A percentile compares a stretch with the other conserved stretches of the same genome.
Conservation (phyloP, 2,797 vertebrate genomes). For the Eulemur coronatus region DNA sequence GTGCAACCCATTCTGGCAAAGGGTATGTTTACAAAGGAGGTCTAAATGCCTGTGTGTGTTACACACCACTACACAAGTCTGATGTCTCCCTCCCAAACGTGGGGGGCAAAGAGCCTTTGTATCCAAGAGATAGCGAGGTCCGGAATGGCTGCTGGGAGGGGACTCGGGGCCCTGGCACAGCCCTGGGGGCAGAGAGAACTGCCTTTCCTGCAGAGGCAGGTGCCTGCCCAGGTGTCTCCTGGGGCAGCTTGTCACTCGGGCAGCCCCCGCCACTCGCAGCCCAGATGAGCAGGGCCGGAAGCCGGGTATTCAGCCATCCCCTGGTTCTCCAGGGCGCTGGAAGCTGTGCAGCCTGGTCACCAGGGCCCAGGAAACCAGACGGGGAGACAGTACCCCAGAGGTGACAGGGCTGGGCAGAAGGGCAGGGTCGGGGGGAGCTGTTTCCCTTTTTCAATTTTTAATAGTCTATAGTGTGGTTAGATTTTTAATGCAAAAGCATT, state of each 20-base stretch:
- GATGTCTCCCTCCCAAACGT: not conserved
- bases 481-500: not conserved
- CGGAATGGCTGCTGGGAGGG: not conserved
- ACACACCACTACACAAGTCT: not conserved
- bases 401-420: rapidly evolving
- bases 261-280: not conserved
- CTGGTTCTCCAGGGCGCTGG: not conserved
- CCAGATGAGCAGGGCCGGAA: not conserved
- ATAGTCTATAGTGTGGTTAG: not conserved
- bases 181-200: rapidly evolving
- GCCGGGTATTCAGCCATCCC: rapidly evolving
- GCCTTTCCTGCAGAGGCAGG: no score
- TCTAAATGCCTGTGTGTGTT: rapidly evolving
- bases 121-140: not conserved
- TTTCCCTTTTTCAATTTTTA: not conserved
- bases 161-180: not conserved
- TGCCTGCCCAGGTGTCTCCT: not conserved
- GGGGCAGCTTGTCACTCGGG: not conserved
- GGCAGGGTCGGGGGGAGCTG: no score
- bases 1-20: not conserved
- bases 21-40: rapidly evolving
- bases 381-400: not conserved
- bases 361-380: not conserved
- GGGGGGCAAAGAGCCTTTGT: not conserved
- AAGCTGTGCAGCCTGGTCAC: no score